A percentile compares a stretch with the other conserved stretches of the same genome.
These are phyloP conservation scores for Sisyra nigra DNA, from an alignment of 2,888 invertebrate genomes.

Conservation along the genomic window DNA sequence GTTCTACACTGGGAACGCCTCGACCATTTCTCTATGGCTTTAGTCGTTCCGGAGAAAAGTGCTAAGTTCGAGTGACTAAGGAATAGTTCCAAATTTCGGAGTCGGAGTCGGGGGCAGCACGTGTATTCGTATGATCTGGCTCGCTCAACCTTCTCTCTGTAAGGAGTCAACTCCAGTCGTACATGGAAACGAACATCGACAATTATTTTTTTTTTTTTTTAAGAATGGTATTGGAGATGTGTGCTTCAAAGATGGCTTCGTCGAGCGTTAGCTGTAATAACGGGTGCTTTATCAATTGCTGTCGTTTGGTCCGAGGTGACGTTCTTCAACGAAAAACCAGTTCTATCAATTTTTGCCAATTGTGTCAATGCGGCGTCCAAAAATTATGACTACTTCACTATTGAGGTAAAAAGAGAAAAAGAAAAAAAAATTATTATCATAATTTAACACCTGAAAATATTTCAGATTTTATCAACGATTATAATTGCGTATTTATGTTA, in stretches of 20 bases:
- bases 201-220: conserved; percentile 17
- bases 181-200: no score
- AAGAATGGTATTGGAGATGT: conserved; percentile 98
- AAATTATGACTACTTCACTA: conserved; percentile 82
- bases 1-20: no score
- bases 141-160: no score
- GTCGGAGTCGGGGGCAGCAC: no score
- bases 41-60: no score
- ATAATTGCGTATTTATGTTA: conserved; percentile 91
- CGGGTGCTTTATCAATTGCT: conserved; percentile 65
- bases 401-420: conserved; percentile 50
- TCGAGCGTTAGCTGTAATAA: conserved; percentile 51
- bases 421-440: conserved; percentile 6
- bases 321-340: conserved; percentile 85
- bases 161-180: no score
- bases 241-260: conserved; percentile 59
- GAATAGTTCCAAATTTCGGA: no score
- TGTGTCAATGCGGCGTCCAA: conserved; percentile 68
- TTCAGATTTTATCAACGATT: conserved; percentile 72
- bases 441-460: conserved; percentile 15
- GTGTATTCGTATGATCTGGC: no score
- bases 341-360: conserved; percentile 91
- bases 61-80: no score
- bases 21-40: no score
- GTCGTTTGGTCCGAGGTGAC: conserved; percentile 99